Conservation (phyloP, 2,888 invertebrate genomes). For the Phyllotreta cruciferae region DNA sequence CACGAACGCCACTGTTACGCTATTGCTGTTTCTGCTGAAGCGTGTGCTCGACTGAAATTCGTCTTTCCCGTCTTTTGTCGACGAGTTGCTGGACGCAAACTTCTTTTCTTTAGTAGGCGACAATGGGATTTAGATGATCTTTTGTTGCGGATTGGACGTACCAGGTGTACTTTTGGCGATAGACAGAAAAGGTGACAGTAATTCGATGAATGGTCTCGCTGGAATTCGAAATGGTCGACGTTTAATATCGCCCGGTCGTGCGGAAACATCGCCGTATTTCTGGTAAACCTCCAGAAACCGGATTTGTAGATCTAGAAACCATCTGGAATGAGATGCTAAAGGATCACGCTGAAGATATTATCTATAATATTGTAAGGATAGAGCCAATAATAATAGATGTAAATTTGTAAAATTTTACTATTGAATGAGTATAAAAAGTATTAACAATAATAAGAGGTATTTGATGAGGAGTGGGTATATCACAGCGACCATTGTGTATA, state of each 20-base stretch:
- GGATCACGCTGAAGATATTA: too few species aligned
- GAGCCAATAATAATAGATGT: too few species aligned
- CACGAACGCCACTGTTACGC: constrained; percentile 10
- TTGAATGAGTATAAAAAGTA: not conserved
- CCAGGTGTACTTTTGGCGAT: constrained; percentile 31
- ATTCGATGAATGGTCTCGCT: constrained; percentile 7
- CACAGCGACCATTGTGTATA: constrained; percentile 35
- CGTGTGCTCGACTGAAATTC: constrained; percentile 37
- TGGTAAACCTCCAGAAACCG: too few species aligned
- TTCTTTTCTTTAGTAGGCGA: constrained; percentile 35
- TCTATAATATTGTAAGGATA: not conserved
- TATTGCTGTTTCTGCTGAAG: constrained; percentile 37
- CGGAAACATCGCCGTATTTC: too few species aligned
- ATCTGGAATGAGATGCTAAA: too few species aligned
- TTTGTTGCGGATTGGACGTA: constrained; percentile 33
- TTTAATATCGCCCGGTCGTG: too few species aligned
- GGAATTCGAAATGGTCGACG: constrained; percentile 1
- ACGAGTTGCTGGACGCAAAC: constrained; percentile 37
- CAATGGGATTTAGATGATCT: constrained; percentile 38
- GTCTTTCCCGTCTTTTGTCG: constrained; percentile 39
- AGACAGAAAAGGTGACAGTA: constrained; percentile 9
- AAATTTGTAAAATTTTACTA: too few species aligned
- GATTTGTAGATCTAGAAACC: not conserved
- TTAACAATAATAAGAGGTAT: constrained; percentile 15
- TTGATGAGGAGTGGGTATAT: constrained; percentile 41